These are phyloP conservation scores for Clarias magur DNA, from an alignment of 2,113 vertebrate species.

Conservation along the genomic window DNA sequence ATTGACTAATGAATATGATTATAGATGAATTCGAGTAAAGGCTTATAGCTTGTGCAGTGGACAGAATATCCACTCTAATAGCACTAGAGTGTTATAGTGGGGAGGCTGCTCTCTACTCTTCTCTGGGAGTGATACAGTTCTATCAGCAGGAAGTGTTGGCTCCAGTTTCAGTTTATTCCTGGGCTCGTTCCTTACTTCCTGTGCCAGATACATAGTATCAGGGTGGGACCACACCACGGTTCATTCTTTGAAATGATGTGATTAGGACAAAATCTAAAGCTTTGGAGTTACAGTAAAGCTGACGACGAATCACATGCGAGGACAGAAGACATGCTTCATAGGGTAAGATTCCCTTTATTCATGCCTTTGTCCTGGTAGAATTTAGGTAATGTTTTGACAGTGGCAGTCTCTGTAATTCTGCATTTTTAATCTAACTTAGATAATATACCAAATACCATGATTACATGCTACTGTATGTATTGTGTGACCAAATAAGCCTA, in stretches of 20 bases:
- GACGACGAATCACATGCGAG: not conserved
- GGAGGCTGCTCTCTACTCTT: conserved; percentile 4
- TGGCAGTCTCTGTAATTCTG: not conserved
- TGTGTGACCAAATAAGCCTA: not conserved
- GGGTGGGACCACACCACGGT: conserved; percentile 23
- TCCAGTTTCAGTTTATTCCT: conserved; percentile 56
- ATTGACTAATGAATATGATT: conserved; percentile 15
- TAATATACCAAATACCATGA: not conserved
- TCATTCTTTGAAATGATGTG: conserved; percentile 25
- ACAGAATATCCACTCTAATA: conserved; percentile 3
- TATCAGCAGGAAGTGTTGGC: conserved; percentile 46
- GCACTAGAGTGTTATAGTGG: conserved; percentile 12
- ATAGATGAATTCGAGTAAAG: not conserved
- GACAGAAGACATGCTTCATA: not conserved
- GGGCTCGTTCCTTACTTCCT: conserved; percentile 37
- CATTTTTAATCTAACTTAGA: not conserved
- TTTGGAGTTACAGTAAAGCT: not conserved
- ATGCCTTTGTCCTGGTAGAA: not conserved
- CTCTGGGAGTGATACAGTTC: conserved; percentile 17
- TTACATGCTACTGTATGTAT: not conserved
- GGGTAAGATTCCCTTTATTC: not conserved
- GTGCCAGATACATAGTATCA: conserved; percentile 37
- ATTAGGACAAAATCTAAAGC: conserved; percentile 13
- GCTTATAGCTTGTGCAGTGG: not conserved
- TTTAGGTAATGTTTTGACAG: not conserved